Evolutionary conservation across 2,113 vertebrate genomes (phyloP).

Genomic region (Collichthys lucidus): DNA sequence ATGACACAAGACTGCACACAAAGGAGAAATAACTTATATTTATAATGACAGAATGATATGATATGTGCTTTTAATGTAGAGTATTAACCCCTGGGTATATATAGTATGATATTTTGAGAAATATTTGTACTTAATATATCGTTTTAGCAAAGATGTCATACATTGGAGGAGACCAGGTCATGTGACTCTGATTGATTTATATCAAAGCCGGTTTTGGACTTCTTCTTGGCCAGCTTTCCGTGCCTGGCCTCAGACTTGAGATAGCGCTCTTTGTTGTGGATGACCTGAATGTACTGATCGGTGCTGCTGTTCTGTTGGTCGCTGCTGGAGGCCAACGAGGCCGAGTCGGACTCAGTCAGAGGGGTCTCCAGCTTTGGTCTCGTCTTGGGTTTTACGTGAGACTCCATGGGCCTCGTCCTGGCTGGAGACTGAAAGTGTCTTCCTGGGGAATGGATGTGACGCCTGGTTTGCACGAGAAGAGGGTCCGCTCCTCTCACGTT

Average conservation of each 20-base stretch:
- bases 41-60: not conserved
- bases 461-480: slow-evolving; percentile 50
- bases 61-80: slow-evolving; percentile 14
- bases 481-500: slow-evolving; percentile 74
- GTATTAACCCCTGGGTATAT: not conserved
- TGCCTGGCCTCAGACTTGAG: slow-evolving; percentile 79
- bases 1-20: slow-evolving; percentile 23
- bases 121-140: not conserved
- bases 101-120: not conserved
- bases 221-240: slow-evolving; percentile 82
- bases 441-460: slow-evolving; percentile 57
- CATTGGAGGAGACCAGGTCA: slow-evolving; percentile 91
- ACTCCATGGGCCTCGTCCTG: slow-evolving; percentile 71
- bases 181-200: slow-evolving; percentile 75
- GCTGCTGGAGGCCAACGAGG: slow-evolving; percentile 91
- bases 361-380: slow-evolving; percentile 83
- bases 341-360: slow-evolving; percentile 90
- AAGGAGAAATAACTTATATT: slow-evolving; percentile 10
- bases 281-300: slow-evolving; percentile 91
- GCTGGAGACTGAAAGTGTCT: slow-evolving; percentile 45
- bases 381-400: slow-evolving; percentile 81
- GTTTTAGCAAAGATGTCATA: slow-evolving; percentile 62
- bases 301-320: slow-evolving; percentile 92
- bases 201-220: slow-evolving; percentile 78
- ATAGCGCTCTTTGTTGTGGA: slow-evolving; percentile 86